phyloP scores from a whole-genome alignment of 2,113 vertebrate genomes.

The Hippopotamus amphibius region DNA sequence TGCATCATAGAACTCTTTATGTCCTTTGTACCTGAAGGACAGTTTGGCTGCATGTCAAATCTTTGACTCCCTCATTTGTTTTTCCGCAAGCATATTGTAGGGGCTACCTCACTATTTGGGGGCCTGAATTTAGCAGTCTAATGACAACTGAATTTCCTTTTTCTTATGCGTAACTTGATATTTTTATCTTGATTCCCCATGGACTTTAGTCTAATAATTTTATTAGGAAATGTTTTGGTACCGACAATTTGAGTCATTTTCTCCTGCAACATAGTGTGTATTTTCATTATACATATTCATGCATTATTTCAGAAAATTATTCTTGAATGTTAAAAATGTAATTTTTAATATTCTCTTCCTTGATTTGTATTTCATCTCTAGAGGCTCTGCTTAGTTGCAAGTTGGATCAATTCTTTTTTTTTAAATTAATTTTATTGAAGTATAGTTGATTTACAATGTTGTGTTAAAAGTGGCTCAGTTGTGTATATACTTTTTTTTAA shows the following conservation, averaged over 20 bases:
- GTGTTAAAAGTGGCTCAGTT: neutral
- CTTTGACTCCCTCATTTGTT: neutral
- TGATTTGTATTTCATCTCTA: slow-evolving; percentile 26
- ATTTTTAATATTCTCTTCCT: neutral
- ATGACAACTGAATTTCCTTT: neutral
- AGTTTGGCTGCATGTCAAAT: neutral
- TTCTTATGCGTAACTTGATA: neutral
- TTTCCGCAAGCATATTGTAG: neutral
- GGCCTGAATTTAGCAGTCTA: neutral
- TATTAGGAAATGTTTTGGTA: neutral
- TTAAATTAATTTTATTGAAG: neutral
- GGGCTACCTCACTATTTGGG: neutral
- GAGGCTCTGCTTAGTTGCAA: neutral
- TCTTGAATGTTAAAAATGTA: neutral
- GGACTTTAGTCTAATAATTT: neutral
- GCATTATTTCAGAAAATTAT: neutral
- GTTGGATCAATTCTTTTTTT: neutral
- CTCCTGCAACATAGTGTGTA: neutral
- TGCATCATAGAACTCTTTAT: neutral
- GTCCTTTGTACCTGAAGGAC: neutral
- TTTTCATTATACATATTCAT: neutral
- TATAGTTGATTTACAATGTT: neutral
- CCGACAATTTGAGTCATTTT: neutral
- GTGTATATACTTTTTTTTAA: neutral
- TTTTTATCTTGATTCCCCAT: neutral